Evolutionary conservation across 2,888 invertebrate genomes (phyloP), one percentile per base, ranked within the genome.

Genomic region (Tortrix viridana): DNA sequence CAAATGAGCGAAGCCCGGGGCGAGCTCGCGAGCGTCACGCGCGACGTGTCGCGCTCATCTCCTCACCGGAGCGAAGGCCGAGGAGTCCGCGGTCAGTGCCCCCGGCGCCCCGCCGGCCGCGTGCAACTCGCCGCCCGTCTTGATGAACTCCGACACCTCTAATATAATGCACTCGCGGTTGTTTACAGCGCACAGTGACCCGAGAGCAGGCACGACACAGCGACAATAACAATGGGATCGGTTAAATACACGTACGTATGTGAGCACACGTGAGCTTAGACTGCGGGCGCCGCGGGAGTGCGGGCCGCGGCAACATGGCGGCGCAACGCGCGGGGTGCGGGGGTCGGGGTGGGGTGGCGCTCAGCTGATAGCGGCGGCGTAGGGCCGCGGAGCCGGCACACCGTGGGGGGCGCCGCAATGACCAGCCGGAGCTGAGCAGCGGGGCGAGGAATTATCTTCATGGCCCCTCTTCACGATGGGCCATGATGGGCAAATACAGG

Each of bases 71-170:
- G 44, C 38, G 54, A 48, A 61, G 55, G 22, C 32, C 49, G 59
- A 48, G 62, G 75, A 73, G 79, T 65, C 72, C 65, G 77, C 82
- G 85, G 88, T 86, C 85, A 84, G 71, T 80, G 88, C 79, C 81
- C 85, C 75, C 78, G 71, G 69, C 66, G 49, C 52, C 54, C 38
- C 54, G 54, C 43, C 65, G 37, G 26, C 37, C 22, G 53, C 41
- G 6, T 9, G 41, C 48, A 41, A 46, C 52, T 22, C 52, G 22
- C 38, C 60, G 22, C 85, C 75, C 77, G 71, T 69, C 67, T 32
- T 32, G 32, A 32, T 32, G 32, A 32, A 32, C 32, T 32, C 32
- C 32, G 32, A 32, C 32, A 32, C 32, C 32, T 32, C 32, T 32
- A 3, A 32, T 32, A 32, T 44, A 32, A 14, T 38, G 18, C 53